Base-by-base conservation (phyloP, 2,888 invertebrate genomes). In the Zelleria hepariella region DNA sequence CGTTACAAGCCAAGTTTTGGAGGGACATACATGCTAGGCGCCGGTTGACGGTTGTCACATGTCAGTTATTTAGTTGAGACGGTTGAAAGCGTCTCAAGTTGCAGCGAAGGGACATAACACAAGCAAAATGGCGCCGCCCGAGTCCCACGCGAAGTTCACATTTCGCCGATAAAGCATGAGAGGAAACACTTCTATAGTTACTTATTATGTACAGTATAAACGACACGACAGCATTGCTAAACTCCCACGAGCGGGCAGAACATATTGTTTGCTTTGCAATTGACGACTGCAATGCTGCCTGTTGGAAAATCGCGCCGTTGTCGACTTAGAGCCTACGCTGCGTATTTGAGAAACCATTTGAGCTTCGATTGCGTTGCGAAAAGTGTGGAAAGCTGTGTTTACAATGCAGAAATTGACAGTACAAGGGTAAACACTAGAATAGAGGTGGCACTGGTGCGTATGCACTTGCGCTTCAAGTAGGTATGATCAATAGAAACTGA, bases 231-330 rank as follows among this genome's bases (percentile, higher is more conserved):
- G 75, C 75, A 74, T 68, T 71, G 68, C 72, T 67, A 65, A 71
- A 71, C 82, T 85, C 86, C 83, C 85, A 86, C 86, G 84, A 80
- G 69, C 74, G 68, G 32, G 15, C 10, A 10, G 69, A 73, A 73
- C 74, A 73, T 77, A 84, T 86, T 86, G 86, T 87, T 86, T 81
- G 80, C 74, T 71, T 69, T 82, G 79, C 82, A 80, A 80, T 85
- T 74, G 74, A 81, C 78, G 80, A 81, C 82, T 83, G 86, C 86
- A 85, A 86, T 77, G 76, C 77, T 76, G 74, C 77, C 66, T 77
- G 77, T 86, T 85, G 78, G 70, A 85, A 81, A 86, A 86, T 69
- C 64, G 67, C 68, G 69, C 71, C 75, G 78, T 73, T 77, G 74
- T 73, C 73, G 74, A 71, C 75, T 77, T 72, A 74, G 75, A 79